Conservation (phyloP, 2,113 vertebrate species). For the Corydoras sp. region DNA sequence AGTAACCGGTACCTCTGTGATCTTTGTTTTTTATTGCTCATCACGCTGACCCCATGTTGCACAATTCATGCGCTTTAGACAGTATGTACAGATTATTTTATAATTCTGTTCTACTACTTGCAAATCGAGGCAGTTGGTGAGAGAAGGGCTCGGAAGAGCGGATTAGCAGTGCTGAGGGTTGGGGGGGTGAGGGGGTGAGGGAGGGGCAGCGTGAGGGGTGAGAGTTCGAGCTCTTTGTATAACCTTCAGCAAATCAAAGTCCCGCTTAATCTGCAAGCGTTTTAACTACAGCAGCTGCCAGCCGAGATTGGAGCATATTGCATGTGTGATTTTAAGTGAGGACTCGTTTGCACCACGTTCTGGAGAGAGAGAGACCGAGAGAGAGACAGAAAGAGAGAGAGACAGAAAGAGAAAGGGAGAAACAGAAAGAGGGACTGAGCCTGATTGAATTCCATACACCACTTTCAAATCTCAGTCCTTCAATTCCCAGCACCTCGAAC, state of each 20-base stretch:
- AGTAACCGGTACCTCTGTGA: too few relatives aligned
- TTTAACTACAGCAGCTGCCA: conserved; percentile 68
- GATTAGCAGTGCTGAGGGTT: too few relatives aligned
- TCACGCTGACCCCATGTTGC: too few relatives aligned
- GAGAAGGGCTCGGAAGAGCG: not conserved
- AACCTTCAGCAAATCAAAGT: conserved; percentile 62
- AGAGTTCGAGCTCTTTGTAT: conserved; percentile 7
- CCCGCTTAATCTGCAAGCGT: conserved; percentile 61
- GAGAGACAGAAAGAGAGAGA: not conserved
- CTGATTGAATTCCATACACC: conserved; percentile 23
- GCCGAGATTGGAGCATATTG: conserved; percentile 68
- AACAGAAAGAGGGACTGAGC: not conserved
- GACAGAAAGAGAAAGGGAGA: not conserved
- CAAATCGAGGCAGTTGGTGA: conserved; percentile 9
- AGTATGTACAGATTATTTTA: too few relatives aligned
- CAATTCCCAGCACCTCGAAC: not conserved
- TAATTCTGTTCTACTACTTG: conserved; percentile 5
- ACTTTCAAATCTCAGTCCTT: conserved; percentile 26
- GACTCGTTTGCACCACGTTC: conserved; percentile 52
- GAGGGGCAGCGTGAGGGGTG: not conserved
- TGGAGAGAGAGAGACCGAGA: conserved; percentile 28
- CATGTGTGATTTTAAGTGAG: conserved; percentile 58
- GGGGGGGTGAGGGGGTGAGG: not conserved
- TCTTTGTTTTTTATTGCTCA: too few relatives aligned
- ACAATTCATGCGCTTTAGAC: too few relatives aligned